A percentile compares a stretch with the other conserved stretches of the same genome.
Conservation (phyloP, 2,797 vertebrate species). For the Rhinophrynus dorsalis region DNA sequence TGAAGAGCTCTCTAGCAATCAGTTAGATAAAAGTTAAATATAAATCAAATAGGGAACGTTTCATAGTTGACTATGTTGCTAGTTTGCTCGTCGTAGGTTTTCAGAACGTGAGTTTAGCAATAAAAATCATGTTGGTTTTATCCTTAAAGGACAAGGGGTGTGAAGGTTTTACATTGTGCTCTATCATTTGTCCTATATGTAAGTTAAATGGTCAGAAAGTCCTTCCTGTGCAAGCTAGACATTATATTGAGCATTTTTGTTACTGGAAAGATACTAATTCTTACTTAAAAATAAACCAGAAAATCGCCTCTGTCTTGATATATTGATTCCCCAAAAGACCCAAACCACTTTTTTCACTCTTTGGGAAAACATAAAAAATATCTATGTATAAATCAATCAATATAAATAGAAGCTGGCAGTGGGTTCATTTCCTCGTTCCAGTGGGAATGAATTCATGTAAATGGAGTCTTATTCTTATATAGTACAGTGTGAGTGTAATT, state of each 20-base stretch:
- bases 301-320: constrained; percentile 17
- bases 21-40: no score
- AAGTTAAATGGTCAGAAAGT: constrained; percentile 13
- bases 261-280: constrained; percentile 22
- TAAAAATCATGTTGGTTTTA: no score
- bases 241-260: constrained; percentile 27
- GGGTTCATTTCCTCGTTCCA: constrained; percentile 23
- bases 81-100: no score
- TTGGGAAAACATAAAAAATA: constrained; percentile 43
- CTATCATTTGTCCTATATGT: constrained; percentile 19
- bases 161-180: constrained; percentile 12
- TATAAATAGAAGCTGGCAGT: constrained; percentile 29
- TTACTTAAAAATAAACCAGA: constrained; percentile 29
- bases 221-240: constrained; percentile 9
- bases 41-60: no score
- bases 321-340: constrained; percentile 35
- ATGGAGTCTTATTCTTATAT: constrained; percentile 39
- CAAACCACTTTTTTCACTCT: constrained; percentile 25
- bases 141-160: no score
- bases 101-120: no score
- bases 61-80: no score
- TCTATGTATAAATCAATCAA: constrained; percentile 45
- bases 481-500: constrained; percentile 39
- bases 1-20: no score
- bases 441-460: constrained; percentile 43